Percentiles rank a stretch among this genome's conserved stretches.
These are phyloP conservation scores for Phymastichus coffea DNA, from an alignment of 1,140 invertebrate genomes.

Conservation along the genomic window DNA sequence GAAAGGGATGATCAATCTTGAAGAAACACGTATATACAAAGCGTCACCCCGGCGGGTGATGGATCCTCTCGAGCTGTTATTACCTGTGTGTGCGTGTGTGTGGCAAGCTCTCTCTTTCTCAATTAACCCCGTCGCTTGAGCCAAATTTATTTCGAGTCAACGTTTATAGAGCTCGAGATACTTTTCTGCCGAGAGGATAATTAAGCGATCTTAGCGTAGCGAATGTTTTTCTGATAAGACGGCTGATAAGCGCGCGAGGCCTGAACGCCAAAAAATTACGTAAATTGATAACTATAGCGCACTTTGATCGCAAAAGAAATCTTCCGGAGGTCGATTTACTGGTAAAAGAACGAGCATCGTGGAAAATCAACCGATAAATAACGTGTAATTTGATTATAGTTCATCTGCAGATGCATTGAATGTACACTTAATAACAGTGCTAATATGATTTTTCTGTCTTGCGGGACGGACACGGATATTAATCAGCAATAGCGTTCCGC, in stretches of 20 bases:
- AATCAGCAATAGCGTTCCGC: slow-evolving; percentile 13
- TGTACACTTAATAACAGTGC: background rate
- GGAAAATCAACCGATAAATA: slow-evolving; percentile 4
- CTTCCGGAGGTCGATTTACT: too few species aligned
- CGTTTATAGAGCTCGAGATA: too few species aligned
- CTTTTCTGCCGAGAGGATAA: too few species aligned
- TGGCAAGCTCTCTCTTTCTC: too few species aligned
- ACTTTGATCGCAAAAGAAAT: background rate
- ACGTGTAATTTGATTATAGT: background rate
- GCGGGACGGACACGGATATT: slow-evolving; percentile 12
- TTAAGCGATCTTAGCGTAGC: slow-evolving; percentile 10
- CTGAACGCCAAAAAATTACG: slow-evolving; percentile 23
- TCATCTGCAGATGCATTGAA: background rate
- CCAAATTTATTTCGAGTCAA: slow-evolving; percentile 1
- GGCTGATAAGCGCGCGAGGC: background rate
- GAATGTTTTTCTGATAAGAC: slow-evolving; percentile 25
- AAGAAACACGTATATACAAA: too few species aligned
- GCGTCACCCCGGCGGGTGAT: too few species aligned
- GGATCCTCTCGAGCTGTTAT: too few species aligned
- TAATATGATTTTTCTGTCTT: background rate
- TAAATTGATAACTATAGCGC: slow-evolving; percentile 13
- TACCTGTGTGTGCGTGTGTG: too few species aligned
- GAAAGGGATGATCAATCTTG: too few species aligned
- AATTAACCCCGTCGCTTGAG: too few species aligned
- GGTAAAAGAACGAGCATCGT: background rate